A percentile compares a stretch with the other conserved stretches of the same genome.
Evolutionary conservation across 1,140 invertebrate species (phyloP).

Genomic region (Meteorus sp.): DNA sequence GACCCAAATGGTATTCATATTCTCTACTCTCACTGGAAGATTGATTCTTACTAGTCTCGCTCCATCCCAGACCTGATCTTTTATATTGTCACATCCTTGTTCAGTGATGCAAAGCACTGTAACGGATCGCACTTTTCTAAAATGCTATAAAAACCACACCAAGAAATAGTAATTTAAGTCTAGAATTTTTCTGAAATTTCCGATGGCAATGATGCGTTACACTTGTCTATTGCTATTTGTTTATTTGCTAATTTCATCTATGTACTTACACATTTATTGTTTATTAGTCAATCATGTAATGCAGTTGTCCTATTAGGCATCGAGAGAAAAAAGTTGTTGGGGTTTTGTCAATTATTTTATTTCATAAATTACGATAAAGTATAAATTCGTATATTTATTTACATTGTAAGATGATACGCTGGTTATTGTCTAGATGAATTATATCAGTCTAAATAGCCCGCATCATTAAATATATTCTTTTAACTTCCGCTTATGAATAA

Average conservation of each 20-base stretch:
- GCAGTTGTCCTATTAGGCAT: too few relatives aligned
- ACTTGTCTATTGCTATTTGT: background rate
- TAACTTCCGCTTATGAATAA: background rate
- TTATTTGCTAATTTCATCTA: background rate
- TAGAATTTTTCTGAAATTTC: background rate
- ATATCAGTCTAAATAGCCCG: too few relatives aligned
- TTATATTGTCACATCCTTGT: conserved; percentile 56
- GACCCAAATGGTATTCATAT: conserved; percentile 51
- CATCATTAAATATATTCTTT: background rate
- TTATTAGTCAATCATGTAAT: background rate
- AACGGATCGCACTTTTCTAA: conserved; percentile 56
- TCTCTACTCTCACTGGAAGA: conserved; percentile 43
- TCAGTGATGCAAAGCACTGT: conserved; percentile 52
- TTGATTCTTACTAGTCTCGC: conserved; percentile 46
- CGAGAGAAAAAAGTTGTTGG: background rate
- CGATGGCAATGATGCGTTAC: conserved; percentile 13
- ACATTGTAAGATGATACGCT: background rate
- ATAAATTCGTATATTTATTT: conserved; percentile 11
- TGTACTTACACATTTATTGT: background rate
- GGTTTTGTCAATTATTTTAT: background rate
- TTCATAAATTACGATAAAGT: background rate
- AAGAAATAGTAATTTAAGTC: conserved; percentile 38
- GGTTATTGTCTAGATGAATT: background rate
- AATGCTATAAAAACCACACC: conserved; percentile 50
- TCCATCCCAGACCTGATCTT: conserved; percentile 42